These are phyloP conservation scores for Drosophila tropicalis DNA, from an alignment of 1,140 invertebrate species.

Conservation along the genomic window DNA sequence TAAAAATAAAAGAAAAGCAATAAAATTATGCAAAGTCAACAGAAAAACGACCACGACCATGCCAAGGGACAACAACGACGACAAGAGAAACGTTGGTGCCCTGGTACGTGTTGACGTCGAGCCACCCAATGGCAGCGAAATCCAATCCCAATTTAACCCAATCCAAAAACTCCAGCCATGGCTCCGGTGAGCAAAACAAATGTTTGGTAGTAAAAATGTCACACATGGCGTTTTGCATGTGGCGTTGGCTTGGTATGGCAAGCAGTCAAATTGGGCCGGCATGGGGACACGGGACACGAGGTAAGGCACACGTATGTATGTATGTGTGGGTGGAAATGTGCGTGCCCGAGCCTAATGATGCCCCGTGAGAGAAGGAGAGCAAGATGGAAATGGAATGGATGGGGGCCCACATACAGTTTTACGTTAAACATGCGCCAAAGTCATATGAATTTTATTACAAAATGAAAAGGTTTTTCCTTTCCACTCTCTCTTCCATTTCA, in stretches of 20 bases:
- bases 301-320: background rate
- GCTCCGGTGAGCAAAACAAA: conserved; percentile 70
- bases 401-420: conserved; percentile 34
- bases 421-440: conserved; percentile 76
- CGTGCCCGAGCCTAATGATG: conserved; percentile 76
- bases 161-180: conserved; percentile 15
- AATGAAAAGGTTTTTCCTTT: conserved; percentile 63
- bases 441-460: conserved; percentile 81
- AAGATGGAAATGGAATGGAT: too few species aligned
- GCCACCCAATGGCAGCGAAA: conserved; percentile 13
- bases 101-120: conserved; percentile 68
- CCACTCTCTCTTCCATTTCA: background rate
- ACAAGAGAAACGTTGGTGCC: conserved; percentile 50
- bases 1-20: conserved; percentile 82
- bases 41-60: conserved; percentile 68
- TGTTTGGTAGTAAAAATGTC: conserved; percentile 81
- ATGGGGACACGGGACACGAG: background rate
- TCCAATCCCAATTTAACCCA: conserved; percentile 3
- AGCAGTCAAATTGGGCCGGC: background rate
- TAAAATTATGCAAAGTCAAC: conserved; percentile 82
- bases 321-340: conserved; percentile 45
- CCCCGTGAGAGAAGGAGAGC: conserved; percentile 6
- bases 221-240: conserved; percentile 78
- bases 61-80: conserved; percentile 27
- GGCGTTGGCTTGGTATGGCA: conserved; percentile 30